Percentiles rank a stretch among this genome's conserved stretches.
Conservation (phyloP, 1,140 invertebrate species). For the Leucophenga varia region DNA sequence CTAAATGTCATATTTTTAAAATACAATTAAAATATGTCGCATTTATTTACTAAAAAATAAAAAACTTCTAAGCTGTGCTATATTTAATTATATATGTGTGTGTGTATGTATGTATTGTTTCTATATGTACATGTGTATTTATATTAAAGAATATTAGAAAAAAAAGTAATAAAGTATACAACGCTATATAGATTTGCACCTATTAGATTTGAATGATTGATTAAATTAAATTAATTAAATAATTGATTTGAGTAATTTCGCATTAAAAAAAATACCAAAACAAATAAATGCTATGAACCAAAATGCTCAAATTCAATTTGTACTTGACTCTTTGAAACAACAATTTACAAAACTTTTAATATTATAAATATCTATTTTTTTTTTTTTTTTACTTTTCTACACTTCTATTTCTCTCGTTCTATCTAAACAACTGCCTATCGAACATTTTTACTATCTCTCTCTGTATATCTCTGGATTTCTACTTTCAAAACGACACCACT, state of each 20-base stretch:
- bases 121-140: background rate
- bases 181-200: too few species aligned
- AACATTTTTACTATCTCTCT: conserved; percentile 18
- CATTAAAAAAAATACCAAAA: too few species aligned
- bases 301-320: conserved; percentile 1
- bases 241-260: too few species aligned
- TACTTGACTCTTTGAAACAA: conserved; percentile 15
- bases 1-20: too few species aligned
- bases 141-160: background rate
- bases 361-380: conserved; percentile 28
- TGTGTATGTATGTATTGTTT: conserved; percentile 1
- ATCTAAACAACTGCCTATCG: conserved; percentile 20
- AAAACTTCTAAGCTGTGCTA: conserved; percentile 1
- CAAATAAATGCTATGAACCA: conserved; percentile 26
- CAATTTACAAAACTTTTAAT: conserved; percentile 31
- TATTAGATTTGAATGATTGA: too few species aligned
- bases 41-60: too few species aligned
- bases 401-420: conserved; percentile 15
- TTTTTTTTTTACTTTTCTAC: conserved; percentile 14
- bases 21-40: too few species aligned
- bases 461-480: background rate
- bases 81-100: conserved; percentile 7
- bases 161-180: too few species aligned
- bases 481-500: conserved; percentile 5
- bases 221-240: too few species aligned